A percentile compares a stretch with the other conserved stretches of the same genome.
Conservation (phyloP, 2,888 invertebrate species). For the Galeruca laticollis region DNA sequence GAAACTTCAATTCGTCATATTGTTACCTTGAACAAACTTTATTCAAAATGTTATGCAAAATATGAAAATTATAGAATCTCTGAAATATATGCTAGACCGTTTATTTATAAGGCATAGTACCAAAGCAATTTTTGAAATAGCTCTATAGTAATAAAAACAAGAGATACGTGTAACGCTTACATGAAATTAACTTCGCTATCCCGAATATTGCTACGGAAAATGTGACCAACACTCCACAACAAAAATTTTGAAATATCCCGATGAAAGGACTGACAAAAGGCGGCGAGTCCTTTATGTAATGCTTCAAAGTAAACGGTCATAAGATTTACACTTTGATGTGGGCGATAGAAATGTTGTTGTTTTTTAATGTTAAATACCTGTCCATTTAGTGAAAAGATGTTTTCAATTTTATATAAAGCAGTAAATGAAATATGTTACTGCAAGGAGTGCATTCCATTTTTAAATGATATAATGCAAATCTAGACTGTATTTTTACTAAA, state of each 20-base stretch:
- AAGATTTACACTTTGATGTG: conserved; percentile 48
- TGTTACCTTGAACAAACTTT: no score
- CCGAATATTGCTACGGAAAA: conserved; percentile 17
- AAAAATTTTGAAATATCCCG: conserved; percentile 40
- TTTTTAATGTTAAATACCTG: conserved; percentile 28
- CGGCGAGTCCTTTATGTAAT: conserved; percentile 38
- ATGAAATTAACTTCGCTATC: neutral
- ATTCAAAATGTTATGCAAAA: no score
- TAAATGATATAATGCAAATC: no score
- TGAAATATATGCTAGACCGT: no score
- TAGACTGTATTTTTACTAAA: no score
- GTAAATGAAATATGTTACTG: no score
- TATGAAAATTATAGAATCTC: no score
- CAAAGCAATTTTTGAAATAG: no score
- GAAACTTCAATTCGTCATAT: no score
- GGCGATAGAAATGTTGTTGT: conserved; percentile 44
- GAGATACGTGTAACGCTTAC: neutral
- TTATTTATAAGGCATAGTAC: no score
- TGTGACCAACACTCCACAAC: conserved; percentile 26
- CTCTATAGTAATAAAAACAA: neutral
- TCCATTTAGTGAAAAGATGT: neutral
- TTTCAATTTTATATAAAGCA: conserved; percentile 20
- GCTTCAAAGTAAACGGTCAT: conserved; percentile 39
- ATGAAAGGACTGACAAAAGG: conserved; percentile 30
- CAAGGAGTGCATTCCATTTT: no score